A percentile compares a stretch with the other conserved stretches of the same genome.
Conservation (phyloP, 2,113 vertebrate genomes). For the Oreotrochilus melanogaster region DNA sequence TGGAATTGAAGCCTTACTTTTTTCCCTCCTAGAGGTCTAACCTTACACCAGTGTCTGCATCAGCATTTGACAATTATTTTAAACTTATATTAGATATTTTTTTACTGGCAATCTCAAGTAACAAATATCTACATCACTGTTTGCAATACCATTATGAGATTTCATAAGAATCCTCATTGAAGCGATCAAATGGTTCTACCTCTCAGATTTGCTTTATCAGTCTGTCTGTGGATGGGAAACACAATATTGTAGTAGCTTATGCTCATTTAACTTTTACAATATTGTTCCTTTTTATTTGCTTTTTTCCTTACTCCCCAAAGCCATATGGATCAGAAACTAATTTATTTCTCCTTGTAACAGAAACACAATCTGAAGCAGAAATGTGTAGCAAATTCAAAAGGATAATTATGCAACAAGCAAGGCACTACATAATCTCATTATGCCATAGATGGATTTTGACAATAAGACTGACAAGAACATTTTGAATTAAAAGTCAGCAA, state of each 20-base stretch:
- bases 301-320: neutral
- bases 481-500: slow-evolving; percentile 43
- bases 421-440: slow-evolving; percentile 26
- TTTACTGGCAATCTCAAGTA: neutral
- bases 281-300: neutral
- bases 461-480: neutral
- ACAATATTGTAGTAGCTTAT: neutral
- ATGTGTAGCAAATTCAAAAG: neutral
- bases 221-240: neutral
- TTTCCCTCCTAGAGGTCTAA: neutral
- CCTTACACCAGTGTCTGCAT: neutral
- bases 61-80: neutral
- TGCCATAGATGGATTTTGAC: neutral
- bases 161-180: neutral
- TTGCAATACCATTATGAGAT: neutral
- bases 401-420: slow-evolving; percentile 33
- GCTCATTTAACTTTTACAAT: slow-evolving; percentile 14
- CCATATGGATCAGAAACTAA: slow-evolving; percentile 10
- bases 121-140: neutral
- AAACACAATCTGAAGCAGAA: neutral
- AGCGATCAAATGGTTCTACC: neutral
- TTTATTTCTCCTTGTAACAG: slow-evolving; percentile 47
- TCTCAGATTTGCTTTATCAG: neutral
- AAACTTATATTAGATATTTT: neutral
- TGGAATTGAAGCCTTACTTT: neutral